phyloP scores from a whole-genome alignment of 2,888 invertebrate species.

The Tetragonisca angustula region DNA sequence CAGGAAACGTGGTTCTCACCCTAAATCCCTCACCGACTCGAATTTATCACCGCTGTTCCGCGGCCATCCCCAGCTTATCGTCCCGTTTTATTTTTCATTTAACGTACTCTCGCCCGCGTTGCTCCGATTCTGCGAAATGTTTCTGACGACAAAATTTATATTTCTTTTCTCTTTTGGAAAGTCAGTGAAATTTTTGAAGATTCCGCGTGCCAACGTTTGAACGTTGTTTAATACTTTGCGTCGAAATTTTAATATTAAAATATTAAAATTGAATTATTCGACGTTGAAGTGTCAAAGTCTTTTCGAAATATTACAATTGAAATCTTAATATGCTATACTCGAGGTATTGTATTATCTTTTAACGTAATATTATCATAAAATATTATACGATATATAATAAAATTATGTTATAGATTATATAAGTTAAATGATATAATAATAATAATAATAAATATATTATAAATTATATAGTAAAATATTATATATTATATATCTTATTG shows the following conservation, averaged over 20 bases:
- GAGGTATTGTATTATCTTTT: no score
- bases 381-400: no score
- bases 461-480: no score
- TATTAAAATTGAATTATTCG: not conserved
- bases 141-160: not conserved
- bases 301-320: no score
- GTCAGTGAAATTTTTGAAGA: not conserved
- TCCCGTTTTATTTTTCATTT: not conserved
- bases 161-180: not conserved
- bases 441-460: no score
- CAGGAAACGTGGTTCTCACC: constrained; percentile 10
- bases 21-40: constrained; percentile 60
- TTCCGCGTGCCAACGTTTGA: not conserved
- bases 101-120: not conserved
- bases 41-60: constrained; percentile 2
- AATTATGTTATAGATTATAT: no score
- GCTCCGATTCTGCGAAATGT: no score
- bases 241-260: not conserved
- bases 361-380: no score
- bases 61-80: not conserved
- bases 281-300: no score
- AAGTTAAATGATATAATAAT: no score
- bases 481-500: no score
- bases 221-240: not conserved
- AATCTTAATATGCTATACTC: no score